These are phyloP conservation scores for Hesperophylax magnus DNA, from an alignment of 1,140 invertebrate genomes.

Conservation along the genomic window DNA sequence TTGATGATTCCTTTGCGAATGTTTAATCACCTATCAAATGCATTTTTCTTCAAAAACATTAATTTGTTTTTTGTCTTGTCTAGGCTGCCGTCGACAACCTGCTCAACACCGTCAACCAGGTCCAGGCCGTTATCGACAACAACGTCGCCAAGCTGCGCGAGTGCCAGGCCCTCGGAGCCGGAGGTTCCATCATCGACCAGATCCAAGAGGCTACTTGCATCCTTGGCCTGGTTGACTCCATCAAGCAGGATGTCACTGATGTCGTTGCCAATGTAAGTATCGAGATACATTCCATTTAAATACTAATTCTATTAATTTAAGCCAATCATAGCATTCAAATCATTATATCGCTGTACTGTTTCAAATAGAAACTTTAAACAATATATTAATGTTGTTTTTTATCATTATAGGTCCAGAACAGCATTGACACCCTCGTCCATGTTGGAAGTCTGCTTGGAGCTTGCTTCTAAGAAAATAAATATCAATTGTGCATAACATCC, in stretches of 20 bases:
- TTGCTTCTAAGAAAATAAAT: no score
- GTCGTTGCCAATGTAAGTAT: constrained; percentile 7
- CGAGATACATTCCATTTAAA: no score
- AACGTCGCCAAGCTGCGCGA: not conserved
- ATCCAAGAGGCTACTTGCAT: constrained; percentile 1
- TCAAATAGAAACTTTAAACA: no score
- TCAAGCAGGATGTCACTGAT: not conserved
- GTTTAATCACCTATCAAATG: no score
- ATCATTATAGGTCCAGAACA: not conserved
- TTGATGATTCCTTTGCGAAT: no score
- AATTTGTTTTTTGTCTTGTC: not conserved
- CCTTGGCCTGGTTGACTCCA: not conserved
- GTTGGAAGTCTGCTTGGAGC: not conserved
- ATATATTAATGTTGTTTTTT: no score
- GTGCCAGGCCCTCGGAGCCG: not conserved
- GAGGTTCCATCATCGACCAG: constrained; percentile 18
- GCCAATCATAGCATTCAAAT: no score
- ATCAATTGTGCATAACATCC: no score
- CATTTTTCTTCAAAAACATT: no score
- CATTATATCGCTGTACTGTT: no score
- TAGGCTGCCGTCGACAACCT: not conserved
- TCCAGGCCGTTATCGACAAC: not conserved
- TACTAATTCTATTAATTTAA: no score
- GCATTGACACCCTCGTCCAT: not conserved
- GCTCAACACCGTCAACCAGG: not conserved